These are phyloP conservation scores for Colinus virginianus DNA, from an alignment of 2,113 vertebrate genomes.

Conservation along the genomic window DNA sequence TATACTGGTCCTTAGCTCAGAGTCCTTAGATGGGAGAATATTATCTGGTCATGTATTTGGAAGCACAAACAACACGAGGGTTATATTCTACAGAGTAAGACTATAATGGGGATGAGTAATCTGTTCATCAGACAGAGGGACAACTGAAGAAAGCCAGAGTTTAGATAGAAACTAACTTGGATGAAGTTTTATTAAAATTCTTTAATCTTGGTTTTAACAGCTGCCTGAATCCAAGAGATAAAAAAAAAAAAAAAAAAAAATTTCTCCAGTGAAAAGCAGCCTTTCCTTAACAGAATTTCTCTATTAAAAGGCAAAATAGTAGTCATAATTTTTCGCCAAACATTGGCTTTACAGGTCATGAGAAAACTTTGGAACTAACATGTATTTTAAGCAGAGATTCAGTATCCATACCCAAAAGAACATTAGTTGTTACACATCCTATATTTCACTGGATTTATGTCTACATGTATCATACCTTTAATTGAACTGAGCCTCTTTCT, in stretches of 20 bases:
- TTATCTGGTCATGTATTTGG: neutral
- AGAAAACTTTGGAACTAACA: neutral
- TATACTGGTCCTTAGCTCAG: neutral
- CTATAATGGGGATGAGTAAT: neutral
- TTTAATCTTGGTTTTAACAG: neutral
- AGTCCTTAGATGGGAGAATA: neutral
- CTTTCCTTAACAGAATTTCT: neutral
- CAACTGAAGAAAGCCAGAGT: neutral
- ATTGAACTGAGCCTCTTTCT: neutral
- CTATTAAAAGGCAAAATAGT: neutral
- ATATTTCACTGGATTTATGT: neutral
- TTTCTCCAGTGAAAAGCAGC: neutral
- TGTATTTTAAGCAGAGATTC: neutral
- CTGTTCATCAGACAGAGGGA: neutral
- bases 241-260: neutral
- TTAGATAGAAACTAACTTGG: neutral
- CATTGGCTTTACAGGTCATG: neutral
- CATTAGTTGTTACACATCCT: neutral
- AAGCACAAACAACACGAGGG: neutral
- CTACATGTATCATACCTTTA: neutral
- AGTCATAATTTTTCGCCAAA: neutral
- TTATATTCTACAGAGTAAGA: neutral
- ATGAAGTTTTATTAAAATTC: neutral
- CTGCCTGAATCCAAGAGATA: neutral
- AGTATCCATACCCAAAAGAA: neutral